These are phyloP conservation scores for Tetrapedia diversipes DNA, from an alignment of 2,888 invertebrate genomes.

Conservation along the genomic window DNA sequence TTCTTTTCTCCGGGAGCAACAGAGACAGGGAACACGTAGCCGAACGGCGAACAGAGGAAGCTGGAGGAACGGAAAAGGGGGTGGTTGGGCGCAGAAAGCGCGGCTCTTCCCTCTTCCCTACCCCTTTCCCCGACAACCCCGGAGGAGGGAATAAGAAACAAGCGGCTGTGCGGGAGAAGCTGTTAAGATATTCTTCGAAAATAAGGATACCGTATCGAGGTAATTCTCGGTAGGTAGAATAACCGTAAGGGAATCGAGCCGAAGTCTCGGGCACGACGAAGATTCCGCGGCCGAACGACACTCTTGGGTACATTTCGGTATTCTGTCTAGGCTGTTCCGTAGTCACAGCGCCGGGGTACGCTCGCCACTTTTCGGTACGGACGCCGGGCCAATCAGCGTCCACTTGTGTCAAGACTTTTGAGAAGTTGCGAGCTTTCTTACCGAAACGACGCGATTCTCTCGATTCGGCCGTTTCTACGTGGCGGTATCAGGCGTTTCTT, in stretches of 20 bases:
- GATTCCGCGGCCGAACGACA: slow-evolving; percentile 77
- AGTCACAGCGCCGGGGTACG: slow-evolving; percentile 45
- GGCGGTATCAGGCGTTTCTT: background rate
- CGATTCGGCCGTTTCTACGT: background rate
- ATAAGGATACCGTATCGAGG: slow-evolving; percentile 78
- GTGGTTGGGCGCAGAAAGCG: slow-evolving; percentile 21
- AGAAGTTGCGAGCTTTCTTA: slow-evolving; percentile 47
- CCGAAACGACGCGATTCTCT: slow-evolving; percentile 28
- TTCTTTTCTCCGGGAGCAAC: slow-evolving; percentile 69
- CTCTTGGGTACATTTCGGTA: slow-evolving; percentile 80
- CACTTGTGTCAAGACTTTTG: slow-evolving; percentile 60
- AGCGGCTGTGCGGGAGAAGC: slow-evolving; percentile 64
- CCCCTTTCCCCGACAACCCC: slow-evolving; percentile 47
- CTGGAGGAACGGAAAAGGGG: slow-evolving; percentile 28
- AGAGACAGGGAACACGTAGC: slow-evolving; percentile 41
- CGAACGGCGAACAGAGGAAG: slow-evolving; percentile 42
- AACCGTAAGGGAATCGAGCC: slow-evolving; percentile 80
- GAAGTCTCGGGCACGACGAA: slow-evolving; percentile 74
- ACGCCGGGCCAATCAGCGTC: slow-evolving; percentile 65
- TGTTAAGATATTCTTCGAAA: slow-evolving; percentile 80
- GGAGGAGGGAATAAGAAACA: slow-evolving; percentile 59
- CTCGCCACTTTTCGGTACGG: slow-evolving; percentile 62
- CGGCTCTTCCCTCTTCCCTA: slow-evolving; percentile 39
- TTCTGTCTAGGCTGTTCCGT: slow-evolving; percentile 71
- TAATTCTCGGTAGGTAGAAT: slow-evolving; percentile 81